Evolutionary conservation across 2,888 invertebrate genomes (phyloP).

Genomic region (Epicampocera succincta): DNA sequence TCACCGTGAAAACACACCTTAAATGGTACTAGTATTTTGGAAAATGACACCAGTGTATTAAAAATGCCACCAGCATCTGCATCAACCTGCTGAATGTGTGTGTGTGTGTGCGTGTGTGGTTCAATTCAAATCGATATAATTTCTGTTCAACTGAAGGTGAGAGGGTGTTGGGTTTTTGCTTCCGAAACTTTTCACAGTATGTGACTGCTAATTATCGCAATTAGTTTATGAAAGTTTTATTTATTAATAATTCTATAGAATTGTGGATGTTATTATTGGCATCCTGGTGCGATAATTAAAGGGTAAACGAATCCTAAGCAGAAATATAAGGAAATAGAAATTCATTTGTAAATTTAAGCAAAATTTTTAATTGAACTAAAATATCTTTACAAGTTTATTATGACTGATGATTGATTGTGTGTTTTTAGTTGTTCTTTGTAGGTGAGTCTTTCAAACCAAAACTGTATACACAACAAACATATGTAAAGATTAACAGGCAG

Average conservation of each 20-base stretch:
- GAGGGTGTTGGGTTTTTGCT: constrained; percentile 20
- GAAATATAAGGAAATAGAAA: no score
- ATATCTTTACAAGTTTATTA: no score
- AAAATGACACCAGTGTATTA: no score
- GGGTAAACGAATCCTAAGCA: background rate
- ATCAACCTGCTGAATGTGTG: background rate
- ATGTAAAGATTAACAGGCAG: no score
- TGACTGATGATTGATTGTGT: no score
- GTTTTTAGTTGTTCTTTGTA: no score
- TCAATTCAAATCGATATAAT: constrained; percentile 9
- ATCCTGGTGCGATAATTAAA: constrained; percentile 10
- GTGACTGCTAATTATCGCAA: constrained; percentile 38
- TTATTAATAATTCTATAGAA: constrained; percentile 30
- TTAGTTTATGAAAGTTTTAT: constrained; percentile 47
- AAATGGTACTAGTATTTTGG: no score
- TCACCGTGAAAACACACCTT: no score
- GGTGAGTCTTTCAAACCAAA: no score
- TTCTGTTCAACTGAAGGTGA: constrained; percentile 14
- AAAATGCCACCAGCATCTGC: background rate
- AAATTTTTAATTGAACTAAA: no score
- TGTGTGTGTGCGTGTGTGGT: background rate
- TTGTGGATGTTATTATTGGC: constrained; percentile 11
- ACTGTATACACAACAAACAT: no score
- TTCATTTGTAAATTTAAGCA: no score
- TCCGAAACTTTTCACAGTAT: constrained; percentile 44